These are phyloP conservation scores for Gymnosoma rotundatum DNA, from an alignment of 2,888 invertebrate species.

Conservation along the genomic window DNA sequence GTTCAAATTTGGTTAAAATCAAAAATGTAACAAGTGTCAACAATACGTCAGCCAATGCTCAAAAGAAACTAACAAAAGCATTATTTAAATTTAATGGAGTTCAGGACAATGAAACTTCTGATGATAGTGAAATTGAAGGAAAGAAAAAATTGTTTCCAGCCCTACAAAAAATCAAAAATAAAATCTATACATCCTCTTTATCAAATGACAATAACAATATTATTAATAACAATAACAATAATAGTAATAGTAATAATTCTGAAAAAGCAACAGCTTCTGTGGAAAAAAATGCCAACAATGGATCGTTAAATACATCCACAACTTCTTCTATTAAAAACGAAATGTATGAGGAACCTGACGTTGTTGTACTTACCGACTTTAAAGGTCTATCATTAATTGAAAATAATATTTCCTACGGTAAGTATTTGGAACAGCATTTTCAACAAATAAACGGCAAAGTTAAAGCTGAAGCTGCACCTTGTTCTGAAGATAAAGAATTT, in stretches of 20 bases:
- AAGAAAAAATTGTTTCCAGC: conserved; percentile 61
- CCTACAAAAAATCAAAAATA: conserved; percentile 21
- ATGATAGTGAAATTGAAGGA: conserved; percentile 62
- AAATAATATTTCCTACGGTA: conserved; percentile 59
- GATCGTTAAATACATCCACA: neutral
- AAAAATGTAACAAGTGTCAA: conserved; percentile 68
- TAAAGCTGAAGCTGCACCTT: neutral
- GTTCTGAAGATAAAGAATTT: conserved; percentile 3
- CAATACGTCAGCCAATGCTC: conserved; percentile 39
- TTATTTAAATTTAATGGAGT: conserved; percentile 63
- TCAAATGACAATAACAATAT: conserved; percentile 6
- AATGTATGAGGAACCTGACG: conserved; percentile 54
- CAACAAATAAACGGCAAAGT: conserved; percentile 39
- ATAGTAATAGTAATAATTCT: too few species aligned
- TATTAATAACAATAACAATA: neutral
- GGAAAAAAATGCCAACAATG: conserved; percentile 6
- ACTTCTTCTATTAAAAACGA: conserved; percentile 1
- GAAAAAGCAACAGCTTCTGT: neutral
- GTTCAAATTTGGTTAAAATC: conserved; percentile 71
- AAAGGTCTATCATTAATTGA: conserved; percentile 29
- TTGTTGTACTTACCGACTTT: conserved; percentile 62
- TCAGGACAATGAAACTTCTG: conserved; percentile 46
- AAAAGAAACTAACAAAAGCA: conserved; percentile 70
- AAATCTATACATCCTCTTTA: neutral
- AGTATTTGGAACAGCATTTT: conserved; percentile 68